A percentile compares a stretch with the other conserved stretches of the same genome.
Conservation (phyloP, 2,888 invertebrate species). For the Odontocolon sp. region DNA sequence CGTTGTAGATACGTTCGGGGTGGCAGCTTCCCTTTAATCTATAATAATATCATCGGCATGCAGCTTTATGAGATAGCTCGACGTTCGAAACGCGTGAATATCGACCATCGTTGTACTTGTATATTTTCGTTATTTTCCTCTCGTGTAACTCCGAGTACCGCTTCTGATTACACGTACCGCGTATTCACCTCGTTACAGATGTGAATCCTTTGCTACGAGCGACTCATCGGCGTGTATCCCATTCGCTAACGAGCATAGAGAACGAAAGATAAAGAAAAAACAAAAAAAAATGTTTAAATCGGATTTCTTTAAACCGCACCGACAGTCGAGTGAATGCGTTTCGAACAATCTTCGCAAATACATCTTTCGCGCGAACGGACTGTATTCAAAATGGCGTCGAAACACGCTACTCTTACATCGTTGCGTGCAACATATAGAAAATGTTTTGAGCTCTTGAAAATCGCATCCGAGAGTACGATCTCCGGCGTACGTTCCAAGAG, state of each 20-base stretch:
- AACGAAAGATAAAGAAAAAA: not conserved
- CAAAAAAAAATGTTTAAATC: not conserved
- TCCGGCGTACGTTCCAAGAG: no score
- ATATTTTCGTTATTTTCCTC: not conserved
- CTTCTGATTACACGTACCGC: constrained; percentile 2
- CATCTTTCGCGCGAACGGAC: constrained; percentile 13
- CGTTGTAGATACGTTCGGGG: constrained; percentile 7
- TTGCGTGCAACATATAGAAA: not conserved
- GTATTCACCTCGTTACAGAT: constrained; percentile 3
- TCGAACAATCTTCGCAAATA: constrained; percentile 1
- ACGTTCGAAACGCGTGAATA: constrained; percentile 7
- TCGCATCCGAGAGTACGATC: not conserved
- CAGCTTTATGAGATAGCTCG: constrained; percentile 35
- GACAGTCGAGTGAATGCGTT: not conserved
- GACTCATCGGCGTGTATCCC: not conserved
- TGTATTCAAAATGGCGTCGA: constrained; percentile 54
- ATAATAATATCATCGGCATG: constrained; percentile 11
- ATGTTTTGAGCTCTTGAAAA: constrained; percentile 13
- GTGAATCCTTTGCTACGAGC: not conserved
- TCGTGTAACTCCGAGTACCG: not conserved
- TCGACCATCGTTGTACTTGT: not conserved
- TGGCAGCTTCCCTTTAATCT: constrained; percentile 43
- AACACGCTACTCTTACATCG: not conserved
- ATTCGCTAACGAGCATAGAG: not conserved
- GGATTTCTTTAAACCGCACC: not conserved